Evolutionary conservation across 2,113 vertebrate species (phyloP).

Genomic region (Menura novaehollandiae): DNA sequence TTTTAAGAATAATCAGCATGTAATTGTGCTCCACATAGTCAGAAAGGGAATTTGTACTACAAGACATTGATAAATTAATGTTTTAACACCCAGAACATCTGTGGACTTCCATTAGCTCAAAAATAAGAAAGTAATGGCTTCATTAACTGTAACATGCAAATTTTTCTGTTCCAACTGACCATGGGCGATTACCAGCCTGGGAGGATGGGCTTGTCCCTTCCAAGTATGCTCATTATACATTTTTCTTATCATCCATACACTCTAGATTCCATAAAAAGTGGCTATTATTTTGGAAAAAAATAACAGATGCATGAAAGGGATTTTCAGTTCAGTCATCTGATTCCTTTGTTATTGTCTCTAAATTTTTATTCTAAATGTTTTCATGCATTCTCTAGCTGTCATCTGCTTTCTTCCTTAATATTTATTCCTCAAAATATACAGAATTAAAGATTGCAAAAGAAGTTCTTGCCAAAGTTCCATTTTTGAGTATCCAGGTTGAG

Average conservation of each 20-base stretch:
- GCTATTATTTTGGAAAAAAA: not conserved
- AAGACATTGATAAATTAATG: not conserved
- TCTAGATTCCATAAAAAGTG: not conserved
- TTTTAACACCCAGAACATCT: not conserved
- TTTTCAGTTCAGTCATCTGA: not conserved
- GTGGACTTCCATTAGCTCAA: not conserved
- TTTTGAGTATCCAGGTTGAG: not conserved
- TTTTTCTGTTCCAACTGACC: not conserved
- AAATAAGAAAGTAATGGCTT: not conserved
- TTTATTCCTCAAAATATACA: not conserved
- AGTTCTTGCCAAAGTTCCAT: not conserved
- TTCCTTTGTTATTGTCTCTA: not conserved
- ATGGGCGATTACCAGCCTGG: not conserved
- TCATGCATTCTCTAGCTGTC: not conserved
- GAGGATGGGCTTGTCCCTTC: not conserved
- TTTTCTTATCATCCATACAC: not conserved
- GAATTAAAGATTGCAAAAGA: not conserved
- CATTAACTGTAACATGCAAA: not conserved
- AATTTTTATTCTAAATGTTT: not conserved
- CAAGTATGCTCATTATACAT: not conserved
- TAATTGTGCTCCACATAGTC: not conserved
- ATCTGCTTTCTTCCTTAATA: not conserved
- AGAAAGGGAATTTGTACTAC: not conserved
- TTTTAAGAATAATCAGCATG: not conserved
- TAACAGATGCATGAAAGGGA: not conserved